phyloP scores from a whole-genome alignment of 1,140 invertebrate genomes.

The Panulirus ornatus region DNA sequence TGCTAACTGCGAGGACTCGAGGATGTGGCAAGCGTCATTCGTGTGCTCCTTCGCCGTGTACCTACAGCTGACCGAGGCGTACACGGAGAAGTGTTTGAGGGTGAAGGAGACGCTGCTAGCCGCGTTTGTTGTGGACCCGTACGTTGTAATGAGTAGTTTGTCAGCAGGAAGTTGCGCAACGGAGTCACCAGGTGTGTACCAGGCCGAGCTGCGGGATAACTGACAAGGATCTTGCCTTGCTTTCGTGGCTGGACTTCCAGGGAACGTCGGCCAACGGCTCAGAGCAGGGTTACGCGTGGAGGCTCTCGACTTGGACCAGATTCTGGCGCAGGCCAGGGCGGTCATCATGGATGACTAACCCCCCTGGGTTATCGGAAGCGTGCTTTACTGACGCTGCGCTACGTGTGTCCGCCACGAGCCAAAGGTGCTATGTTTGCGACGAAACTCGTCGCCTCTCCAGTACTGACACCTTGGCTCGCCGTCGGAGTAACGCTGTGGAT shows the following conservation, averaged over 20 bases:
- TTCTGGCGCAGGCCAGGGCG: constrained; percentile 35
- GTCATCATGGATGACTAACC: constrained; percentile 29
- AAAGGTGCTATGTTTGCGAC: constrained; percentile 23
- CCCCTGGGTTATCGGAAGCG: neutral
- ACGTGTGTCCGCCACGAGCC: neutral
- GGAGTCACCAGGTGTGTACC: constrained; percentile 46
- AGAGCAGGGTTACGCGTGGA: constrained; percentile 19
- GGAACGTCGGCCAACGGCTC: neutral
- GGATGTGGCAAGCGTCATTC: too few relatives aligned
- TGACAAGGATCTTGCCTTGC: constrained; percentile 29
- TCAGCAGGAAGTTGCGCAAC: neutral
- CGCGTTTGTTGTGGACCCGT: constrained; percentile 1
- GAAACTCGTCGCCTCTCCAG: neutral
- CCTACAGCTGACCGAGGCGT: neutral
- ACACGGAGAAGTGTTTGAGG: neutral
- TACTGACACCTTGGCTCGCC: constrained; percentile 1
- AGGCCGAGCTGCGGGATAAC: constrained; percentile 45
- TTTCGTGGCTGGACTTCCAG: neutral
- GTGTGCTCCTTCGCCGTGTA: constrained; percentile 5
- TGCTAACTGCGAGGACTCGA: too few relatives aligned
- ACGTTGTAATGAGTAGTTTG: constrained; percentile 13
- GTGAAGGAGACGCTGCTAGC: constrained; percentile 27
- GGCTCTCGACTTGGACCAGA: constrained; percentile 29
- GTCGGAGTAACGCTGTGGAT: neutral
- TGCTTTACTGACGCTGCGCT: neutral